Conservation (phyloP, 2,113 vertebrate genomes). For the Orycteropus afer region DNA sequence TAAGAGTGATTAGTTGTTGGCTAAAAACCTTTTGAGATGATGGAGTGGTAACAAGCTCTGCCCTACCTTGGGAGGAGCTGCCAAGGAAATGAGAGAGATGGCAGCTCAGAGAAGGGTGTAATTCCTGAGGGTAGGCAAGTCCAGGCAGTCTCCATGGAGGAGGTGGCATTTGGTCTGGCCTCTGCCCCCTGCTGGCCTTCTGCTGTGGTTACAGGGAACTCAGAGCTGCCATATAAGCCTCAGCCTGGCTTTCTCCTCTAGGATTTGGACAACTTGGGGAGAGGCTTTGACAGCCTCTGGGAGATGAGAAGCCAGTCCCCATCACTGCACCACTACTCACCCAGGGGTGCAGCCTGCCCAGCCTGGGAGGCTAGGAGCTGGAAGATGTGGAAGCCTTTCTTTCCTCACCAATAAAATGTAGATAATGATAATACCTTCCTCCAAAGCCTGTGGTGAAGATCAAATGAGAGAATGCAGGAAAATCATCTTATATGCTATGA, state of each 20-base stretch:
- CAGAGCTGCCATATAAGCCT: background rate
- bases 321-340: background rate
- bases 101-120: background rate
- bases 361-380: background rate
- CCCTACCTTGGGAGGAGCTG: background rate
- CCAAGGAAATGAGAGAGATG: background rate
- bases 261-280: background rate
- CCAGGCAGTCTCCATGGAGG: background rate
- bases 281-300: background rate
- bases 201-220: background rate
- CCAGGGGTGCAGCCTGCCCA: conserved; percentile 31
- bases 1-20: background rate
- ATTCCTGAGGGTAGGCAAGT: background rate
- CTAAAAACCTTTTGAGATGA: background rate
- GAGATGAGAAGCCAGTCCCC: background rate
- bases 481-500: conserved; percentile 68
- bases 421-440: conserved; percentile 77
- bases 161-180: background rate
- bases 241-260: background rate
- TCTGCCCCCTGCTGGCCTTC: background rate
- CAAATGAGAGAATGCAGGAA: conserved; percentile 74
- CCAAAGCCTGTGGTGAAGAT: conserved; percentile 73
- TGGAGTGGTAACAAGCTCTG: background rate
- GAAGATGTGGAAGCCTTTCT: conserved; percentile 36
- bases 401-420: conserved; percentile 66